Evolutionary conservation across 2,113 vertebrate species (phyloP).

Genomic region (Callaeas wilsoni): DNA sequence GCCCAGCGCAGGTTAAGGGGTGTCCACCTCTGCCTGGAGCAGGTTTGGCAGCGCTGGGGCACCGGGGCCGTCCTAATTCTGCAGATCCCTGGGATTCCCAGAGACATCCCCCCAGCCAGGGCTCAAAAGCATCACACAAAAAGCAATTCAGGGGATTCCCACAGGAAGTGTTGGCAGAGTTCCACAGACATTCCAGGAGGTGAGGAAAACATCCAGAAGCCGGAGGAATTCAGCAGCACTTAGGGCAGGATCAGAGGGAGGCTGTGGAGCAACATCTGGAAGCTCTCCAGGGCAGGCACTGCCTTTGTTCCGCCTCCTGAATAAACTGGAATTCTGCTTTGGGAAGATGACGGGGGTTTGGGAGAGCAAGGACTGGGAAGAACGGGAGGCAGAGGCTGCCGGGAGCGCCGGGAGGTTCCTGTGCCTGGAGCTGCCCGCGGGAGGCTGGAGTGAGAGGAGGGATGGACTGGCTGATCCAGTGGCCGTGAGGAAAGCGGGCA

Average conservation of each 20-base stretch:
- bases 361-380: neutral
- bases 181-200: neutral
- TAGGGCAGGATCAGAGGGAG: neutral
- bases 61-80: neutral
- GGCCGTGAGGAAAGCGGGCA: neutral
- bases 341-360: neutral
- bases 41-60: neutral
- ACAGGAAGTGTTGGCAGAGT: neutral
- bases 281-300: neutral
- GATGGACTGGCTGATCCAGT: neutral
- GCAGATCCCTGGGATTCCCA: neutral
- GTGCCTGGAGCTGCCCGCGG: neutral
- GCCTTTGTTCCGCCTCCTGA: neutral
- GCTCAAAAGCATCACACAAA: neutral
- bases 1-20: neutral
- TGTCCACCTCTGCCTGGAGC: neutral
- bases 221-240: neutral
- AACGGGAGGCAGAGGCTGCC: too few species aligned
- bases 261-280: neutral
- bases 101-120: neutral
- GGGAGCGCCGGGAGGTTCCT: neutral
- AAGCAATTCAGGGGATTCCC: neutral
- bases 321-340: neutral
- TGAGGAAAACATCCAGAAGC: neutral
- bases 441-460: slow-evolving; percentile 20